Percentiles rank a stretch among this genome's conserved stretches.
Evolutionary conservation across 2,113 vertebrate genomes (phyloP).

Genomic region (Barbus barbus): DNA sequence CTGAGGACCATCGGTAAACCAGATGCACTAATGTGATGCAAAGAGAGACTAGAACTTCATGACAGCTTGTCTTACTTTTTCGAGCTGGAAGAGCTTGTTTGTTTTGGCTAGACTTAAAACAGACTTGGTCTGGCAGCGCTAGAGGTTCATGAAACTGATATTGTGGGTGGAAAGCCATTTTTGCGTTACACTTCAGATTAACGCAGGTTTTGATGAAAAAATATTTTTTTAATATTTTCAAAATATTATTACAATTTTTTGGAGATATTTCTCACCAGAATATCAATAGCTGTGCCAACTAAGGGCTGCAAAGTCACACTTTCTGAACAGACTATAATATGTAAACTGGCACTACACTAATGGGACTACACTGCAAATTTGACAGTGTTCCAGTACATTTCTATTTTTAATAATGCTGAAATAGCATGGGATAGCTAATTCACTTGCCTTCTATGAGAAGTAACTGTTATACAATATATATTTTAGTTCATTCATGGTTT

Average conservation of each 20-base stretch:
- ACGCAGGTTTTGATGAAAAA: slow-evolving; percentile 60
- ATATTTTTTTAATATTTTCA: too few relatives aligned
- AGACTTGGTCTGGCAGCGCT: slow-evolving; percentile 54
- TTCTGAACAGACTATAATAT: slow-evolving; percentile 39
- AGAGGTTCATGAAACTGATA: slow-evolving; percentile 57
- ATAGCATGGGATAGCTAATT: background rate
- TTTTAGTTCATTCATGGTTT: background rate
- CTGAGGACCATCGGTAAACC: slow-evolving; percentile 43
- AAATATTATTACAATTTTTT: too few relatives aligned
- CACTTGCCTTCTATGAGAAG: background rate
- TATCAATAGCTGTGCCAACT: slow-evolving; percentile 40
- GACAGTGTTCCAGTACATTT: too few relatives aligned
- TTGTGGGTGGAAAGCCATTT: slow-evolving; percentile 55
- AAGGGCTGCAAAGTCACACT: slow-evolving; percentile 45
- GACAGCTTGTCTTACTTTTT: slow-evolving; percentile 61
- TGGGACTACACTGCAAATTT: too few relatives aligned
- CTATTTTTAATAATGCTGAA: slow-evolving; percentile 25
- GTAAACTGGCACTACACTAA: too few relatives aligned
- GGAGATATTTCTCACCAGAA: slow-evolving; percentile 62
- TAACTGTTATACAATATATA: too few relatives aligned
- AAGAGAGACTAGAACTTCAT: slow-evolving; percentile 52
- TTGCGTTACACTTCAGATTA: slow-evolving; percentile 62
- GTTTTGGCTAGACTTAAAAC: slow-evolving; percentile 69
- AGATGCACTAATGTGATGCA: slow-evolving; percentile 60
- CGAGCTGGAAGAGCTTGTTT: slow-evolving; percentile 64